Percentiles rank a stretch among this genome's conserved stretches.
Evolutionary conservation across 2,888 invertebrate species (phyloP).

Genomic region (Plebejus argus): DNA sequence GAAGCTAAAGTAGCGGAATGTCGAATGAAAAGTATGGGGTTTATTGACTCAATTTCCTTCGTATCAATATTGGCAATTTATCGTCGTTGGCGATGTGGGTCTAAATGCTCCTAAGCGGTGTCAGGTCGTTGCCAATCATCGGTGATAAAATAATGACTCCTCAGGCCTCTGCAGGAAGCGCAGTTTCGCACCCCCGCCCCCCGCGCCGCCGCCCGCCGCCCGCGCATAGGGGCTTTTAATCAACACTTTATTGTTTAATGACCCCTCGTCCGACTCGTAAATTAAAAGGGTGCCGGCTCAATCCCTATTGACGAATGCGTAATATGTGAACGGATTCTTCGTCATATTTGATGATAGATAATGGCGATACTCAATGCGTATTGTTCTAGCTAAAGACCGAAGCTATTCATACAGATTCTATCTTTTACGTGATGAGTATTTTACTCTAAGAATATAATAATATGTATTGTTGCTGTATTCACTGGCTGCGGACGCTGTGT

Average conservation of each 20-base stretch:
- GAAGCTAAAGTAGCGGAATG: not conserved
- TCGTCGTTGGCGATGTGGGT: constrained; percentile 36
- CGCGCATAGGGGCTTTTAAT: constrained; percentile 81
- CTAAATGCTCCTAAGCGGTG: constrained; percentile 37
- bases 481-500: not conserved
- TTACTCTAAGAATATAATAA: not conserved
- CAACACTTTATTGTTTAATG: constrained; percentile 82
- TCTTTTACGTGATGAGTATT: not conserved
- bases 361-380: constrained; percentile 44
- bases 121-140: constrained; percentile 32
- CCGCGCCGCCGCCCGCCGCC: constrained; percentile 51
- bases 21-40: not conserved
- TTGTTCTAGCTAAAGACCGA: constrained; percentile 33
- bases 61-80: constrained; percentile 15
- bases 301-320: constrained; percentile 76
- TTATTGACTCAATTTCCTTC: constrained; percentile 13
- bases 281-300: constrained; percentile 80
- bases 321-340: constrained; percentile 71
- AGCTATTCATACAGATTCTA: constrained; percentile 5
- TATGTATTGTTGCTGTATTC: not conserved
- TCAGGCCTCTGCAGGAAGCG: constrained; percentile 70
- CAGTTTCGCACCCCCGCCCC: constrained; percentile 64
- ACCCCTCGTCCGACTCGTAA: constrained; percentile 76
- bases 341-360: constrained; percentile 72
- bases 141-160: constrained; percentile 77